phyloP scores from a whole-genome alignment of 2,888 invertebrate genomes.

The Lasioglossum figueresi region DNA sequence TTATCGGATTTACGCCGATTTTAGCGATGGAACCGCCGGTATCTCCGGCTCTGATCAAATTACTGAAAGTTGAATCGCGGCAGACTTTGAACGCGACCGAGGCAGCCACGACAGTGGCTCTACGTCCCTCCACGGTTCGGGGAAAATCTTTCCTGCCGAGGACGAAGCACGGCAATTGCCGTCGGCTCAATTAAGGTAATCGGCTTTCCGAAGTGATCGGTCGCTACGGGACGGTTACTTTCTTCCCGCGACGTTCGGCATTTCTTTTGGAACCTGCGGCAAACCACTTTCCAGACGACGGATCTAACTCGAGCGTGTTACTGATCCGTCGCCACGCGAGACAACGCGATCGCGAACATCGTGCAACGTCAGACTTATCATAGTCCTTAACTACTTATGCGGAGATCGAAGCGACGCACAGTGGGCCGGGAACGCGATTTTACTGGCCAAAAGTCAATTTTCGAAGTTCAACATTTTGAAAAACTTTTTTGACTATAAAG shows the following conservation, averaged over 20 bases:
- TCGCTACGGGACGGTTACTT: neutral
- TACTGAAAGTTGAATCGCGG: slow-evolving; percentile 46
- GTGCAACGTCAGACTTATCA: neutral
- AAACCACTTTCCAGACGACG: neutral
- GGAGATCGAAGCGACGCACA: no score
- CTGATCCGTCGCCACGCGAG: neutral
- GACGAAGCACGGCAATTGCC: slow-evolving; percentile 43
- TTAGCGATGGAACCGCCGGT: slow-evolving; percentile 19
- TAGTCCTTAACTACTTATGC: neutral
- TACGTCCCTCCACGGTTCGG: slow-evolving; percentile 23
- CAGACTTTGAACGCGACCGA: slow-evolving; percentile 25
- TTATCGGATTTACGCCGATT: slow-evolving; percentile 42
- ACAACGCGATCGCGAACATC: neutral
- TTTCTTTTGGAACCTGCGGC: neutral
- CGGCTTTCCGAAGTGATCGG: slow-evolving; percentile 15
- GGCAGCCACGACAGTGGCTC: slow-evolving; percentile 2
- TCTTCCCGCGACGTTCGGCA: neutral
- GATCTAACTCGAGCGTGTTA: neutral
- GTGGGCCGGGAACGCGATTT: no score
- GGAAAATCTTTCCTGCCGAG: slow-evolving; percentile 29
- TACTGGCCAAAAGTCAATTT: no score
- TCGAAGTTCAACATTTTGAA: no score
- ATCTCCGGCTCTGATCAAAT: slow-evolving; percentile 51
- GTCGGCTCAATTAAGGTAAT: slow-evolving; percentile 49
- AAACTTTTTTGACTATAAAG: no score